Evolutionary conservation across 2,113 vertebrate genomes (phyloP).

Genomic region (Odontophorus gujanensis): DNA sequence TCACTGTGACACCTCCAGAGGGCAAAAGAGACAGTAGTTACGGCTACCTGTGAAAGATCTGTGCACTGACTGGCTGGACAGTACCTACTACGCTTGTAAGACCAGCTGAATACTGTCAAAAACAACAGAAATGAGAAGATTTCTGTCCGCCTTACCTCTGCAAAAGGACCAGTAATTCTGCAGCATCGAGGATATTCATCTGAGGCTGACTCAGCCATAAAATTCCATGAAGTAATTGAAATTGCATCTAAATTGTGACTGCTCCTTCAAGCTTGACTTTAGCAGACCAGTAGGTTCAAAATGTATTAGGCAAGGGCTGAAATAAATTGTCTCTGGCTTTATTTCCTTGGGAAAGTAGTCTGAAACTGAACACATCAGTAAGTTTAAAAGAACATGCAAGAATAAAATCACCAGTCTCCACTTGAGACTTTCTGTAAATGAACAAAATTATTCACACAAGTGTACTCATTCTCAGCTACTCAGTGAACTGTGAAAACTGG

Average conservation of each 20-base stretch:
- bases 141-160: background rate
- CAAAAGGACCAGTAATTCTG: background rate
- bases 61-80: background rate
- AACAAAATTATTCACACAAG: background rate
- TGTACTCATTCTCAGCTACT: background rate
- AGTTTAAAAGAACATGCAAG: background rate
- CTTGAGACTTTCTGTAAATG: background rate
- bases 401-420: background rate
- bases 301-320: background rate
- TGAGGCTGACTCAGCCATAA: background rate
- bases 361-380: background rate
- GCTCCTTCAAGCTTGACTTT: background rate
- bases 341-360: background rate
- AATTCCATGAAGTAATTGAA: background rate
- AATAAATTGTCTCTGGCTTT: background rate
- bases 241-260: background rate
- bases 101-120: background rate
- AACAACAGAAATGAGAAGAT: background rate
- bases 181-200: fast-evolving
- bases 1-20: background rate
- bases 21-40: background rate
- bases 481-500: background rate
- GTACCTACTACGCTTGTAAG: background rate
- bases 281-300: background rate
- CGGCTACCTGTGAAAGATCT: background rate